Percentiles rank a stretch among this genome's conserved stretches.
Conservation (phyloP, 2,113 vertebrate species). For the Laticauda colubrina region DNA sequence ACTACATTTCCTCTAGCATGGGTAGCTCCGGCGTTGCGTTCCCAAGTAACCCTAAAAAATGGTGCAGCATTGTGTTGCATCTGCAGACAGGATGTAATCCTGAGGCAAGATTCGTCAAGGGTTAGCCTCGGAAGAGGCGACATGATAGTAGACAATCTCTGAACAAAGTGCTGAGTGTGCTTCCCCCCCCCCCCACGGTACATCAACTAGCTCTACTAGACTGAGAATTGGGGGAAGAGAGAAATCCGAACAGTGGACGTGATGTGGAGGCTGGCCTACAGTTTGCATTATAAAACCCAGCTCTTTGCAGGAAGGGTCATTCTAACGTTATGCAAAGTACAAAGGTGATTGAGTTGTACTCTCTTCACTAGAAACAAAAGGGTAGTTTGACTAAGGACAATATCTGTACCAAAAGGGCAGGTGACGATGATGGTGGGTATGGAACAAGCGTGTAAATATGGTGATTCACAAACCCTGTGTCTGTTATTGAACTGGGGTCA, state of each 20-base stretch:
- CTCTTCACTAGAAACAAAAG: neutral
- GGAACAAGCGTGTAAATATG: neutral
- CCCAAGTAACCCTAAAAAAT: neutral
- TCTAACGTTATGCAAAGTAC: neutral
- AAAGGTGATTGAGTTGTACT: neutral
- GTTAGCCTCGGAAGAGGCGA: neutral
- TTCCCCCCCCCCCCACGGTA: neutral
- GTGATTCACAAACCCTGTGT: neutral
- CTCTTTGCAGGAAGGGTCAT: neutral
- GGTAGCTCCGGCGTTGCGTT: neutral
- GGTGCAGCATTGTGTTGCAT: neutral
- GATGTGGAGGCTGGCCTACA: too few relatives aligned
- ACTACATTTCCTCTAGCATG: too few relatives aligned
- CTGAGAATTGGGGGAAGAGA: too few relatives aligned
- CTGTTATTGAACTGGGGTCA: neutral
- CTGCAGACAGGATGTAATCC: too few relatives aligned
- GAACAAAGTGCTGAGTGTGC: neutral
- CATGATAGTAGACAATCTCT: neutral
- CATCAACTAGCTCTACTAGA: neutral
- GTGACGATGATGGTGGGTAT: rapidly evolving
- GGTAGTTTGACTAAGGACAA: neutral
- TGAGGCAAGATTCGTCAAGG: neutral
- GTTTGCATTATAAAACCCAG: neutral
- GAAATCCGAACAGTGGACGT: too few relatives aligned
- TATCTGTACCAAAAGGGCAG: neutral